Conservation (phyloP, 2,888 invertebrate species). For the Allophyes oxyacanthae region DNA sequence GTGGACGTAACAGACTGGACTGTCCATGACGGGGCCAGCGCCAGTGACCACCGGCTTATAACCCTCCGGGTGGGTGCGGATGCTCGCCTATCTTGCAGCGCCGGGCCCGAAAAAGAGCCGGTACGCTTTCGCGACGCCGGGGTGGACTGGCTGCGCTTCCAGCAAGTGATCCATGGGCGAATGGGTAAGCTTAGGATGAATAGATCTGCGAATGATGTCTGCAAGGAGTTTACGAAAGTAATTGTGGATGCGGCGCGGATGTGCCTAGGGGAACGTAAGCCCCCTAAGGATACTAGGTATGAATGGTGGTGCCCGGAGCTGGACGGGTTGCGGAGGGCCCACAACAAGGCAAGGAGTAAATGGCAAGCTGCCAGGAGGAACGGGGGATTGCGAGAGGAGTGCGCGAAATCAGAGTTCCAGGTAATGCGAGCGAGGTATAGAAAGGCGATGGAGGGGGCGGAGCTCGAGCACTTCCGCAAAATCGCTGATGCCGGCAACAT, state of each 20-base stretch:
- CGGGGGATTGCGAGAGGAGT: no score
- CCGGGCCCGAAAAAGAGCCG: background rate
- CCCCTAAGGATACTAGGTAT: background rate
- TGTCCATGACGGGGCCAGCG: slow-evolving; percentile 28
- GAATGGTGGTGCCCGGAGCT: slow-evolving; percentile 1
- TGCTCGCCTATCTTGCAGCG: background rate
- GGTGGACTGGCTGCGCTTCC: slow-evolving; percentile 1
- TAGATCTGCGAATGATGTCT: background rate
- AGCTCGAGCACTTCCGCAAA: no score
- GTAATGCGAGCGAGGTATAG: no score
- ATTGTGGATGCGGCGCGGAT: background rate
- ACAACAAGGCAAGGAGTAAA: no score
- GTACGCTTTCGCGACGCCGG: slow-evolving; percentile 1
- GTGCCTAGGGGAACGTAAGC: background rate
- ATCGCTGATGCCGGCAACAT: no score
- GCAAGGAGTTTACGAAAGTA: background rate
- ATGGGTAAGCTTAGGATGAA: background rate
- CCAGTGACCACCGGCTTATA: slow-evolving; percentile 44
- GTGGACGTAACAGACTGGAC: slow-evolving; percentile 29
- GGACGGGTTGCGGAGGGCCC: background rate
- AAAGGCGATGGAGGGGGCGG: no score
- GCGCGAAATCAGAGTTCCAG: no score
- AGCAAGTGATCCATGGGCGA: background rate
- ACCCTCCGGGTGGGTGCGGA: background rate
- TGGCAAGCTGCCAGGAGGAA: no score